Conservation (phyloP, 2,888 invertebrate genomes). For the Lycia hirtaria region DNA sequence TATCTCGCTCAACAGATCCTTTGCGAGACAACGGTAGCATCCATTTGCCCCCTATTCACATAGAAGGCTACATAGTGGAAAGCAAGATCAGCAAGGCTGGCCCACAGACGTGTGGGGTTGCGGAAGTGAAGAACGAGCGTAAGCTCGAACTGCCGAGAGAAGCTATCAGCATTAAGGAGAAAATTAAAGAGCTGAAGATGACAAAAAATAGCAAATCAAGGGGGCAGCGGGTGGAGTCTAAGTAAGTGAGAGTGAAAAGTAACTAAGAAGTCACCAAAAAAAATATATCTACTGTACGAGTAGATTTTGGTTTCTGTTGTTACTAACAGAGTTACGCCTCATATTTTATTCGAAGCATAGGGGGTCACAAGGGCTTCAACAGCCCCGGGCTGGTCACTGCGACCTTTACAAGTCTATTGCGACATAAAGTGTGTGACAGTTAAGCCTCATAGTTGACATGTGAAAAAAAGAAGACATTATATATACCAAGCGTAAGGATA, state of each 20-base stretch:
- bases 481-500: too few species aligned
- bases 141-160: slow-evolving; percentile 34
- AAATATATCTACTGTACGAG: too few species aligned
- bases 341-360: too few species aligned
- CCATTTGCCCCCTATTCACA: slow-evolving; percentile 67
- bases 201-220: slow-evolving; percentile 31
- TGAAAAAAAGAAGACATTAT: too few species aligned
- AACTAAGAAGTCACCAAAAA: too few species aligned
- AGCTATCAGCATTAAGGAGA: slow-evolving; percentile 65
- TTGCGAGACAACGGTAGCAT: slow-evolving; percentile 39
- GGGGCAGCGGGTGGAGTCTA: slow-evolving; percentile 33
- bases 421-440: too few species aligned
- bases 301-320: too few species aligned
- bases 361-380: too few species aligned
- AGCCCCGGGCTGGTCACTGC: too few species aligned
- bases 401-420: too few species aligned
- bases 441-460: too few species aligned
- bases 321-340: too few species aligned
- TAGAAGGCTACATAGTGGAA: slow-evolving; percentile 50
- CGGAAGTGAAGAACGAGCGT: slow-evolving; percentile 14
- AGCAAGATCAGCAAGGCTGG: slow-evolving; percentile 40
- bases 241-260: slow-evolving; percentile 13
- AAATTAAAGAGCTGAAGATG: slow-evolving; percentile 69
- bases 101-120: slow-evolving; percentile 1
- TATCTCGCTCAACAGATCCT: slow-evolving; percentile 37